Conservation (phyloP, 1,140 invertebrate species). For the Ostrea denselamellosa region DNA sequence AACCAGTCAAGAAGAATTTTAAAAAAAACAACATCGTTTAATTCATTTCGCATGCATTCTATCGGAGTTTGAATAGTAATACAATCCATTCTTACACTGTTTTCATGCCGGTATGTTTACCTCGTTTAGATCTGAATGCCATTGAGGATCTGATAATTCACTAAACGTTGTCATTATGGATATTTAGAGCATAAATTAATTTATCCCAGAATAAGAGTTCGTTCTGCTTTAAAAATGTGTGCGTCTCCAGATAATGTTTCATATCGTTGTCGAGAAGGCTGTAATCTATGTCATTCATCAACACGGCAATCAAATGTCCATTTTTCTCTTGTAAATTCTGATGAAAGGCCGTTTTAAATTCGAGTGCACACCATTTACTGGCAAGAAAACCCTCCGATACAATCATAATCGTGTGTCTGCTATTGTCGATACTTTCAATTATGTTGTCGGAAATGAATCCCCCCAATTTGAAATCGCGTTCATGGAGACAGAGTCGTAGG, state of each 20-base stretch:
- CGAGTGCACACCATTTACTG: conserved; percentile 95
- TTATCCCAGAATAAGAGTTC: conserved; percentile 21
- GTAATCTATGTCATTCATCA: not conserved
- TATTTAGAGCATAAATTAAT: conserved; percentile 25
- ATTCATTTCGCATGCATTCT: too few relatives aligned
- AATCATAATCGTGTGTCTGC: conserved; percentile 92
- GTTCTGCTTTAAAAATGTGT: conserved; percentile 6
- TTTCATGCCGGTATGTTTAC: too few relatives aligned
- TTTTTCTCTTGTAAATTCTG: conserved; percentile 68
- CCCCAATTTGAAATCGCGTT: conserved; percentile 69
- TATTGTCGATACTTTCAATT: conserved; percentile 93
- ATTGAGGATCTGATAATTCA: too few relatives aligned
- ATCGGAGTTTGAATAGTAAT: too few relatives aligned
- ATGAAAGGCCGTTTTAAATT: conserved; percentile 82
- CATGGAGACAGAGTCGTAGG: conserved; percentile 69
- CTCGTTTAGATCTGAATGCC: too few relatives aligned
- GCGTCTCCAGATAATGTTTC: not conserved
- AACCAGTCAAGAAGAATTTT: too few relatives aligned
- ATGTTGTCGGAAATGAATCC: conserved; percentile 89
- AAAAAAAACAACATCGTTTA: too few relatives aligned
- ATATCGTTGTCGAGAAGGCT: not conserved
- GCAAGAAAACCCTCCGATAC: conserved; percentile 95
- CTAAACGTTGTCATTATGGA: too few relatives aligned
- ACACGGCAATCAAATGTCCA: conserved; percentile 63
- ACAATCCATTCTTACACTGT: too few relatives aligned